A percentile compares a stretch with the other conserved stretches of the same genome.
These are phyloP conservation scores for Dicycla oo DNA, from an alignment of 2,888 invertebrate genomes.

Conservation along the genomic window DNA sequence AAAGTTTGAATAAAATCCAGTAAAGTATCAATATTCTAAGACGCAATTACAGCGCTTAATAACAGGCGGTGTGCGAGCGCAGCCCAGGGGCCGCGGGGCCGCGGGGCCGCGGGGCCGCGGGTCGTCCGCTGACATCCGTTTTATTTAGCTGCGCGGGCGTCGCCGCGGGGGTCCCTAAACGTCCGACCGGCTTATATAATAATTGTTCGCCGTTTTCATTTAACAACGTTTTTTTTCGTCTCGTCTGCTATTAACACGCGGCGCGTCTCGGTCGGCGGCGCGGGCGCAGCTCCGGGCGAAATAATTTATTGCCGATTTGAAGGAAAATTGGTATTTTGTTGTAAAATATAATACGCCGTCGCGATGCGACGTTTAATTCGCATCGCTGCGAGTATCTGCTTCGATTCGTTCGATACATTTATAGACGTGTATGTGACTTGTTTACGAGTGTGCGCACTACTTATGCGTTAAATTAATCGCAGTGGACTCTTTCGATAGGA, in stretches of 20 bases:
- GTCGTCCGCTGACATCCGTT: conserved; percentile 58
- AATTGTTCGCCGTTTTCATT: conserved; percentile 84
- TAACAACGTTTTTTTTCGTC: conserved; percentile 73
- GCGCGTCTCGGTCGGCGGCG: conserved; percentile 76
- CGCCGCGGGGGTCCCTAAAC: conserved; percentile 70
- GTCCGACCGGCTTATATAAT: conserved; percentile 73
- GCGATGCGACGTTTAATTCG: conserved; percentile 63
- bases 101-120: conserved; percentile 21
- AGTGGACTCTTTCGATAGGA: conserved; percentile 51
- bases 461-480: conserved; percentile 72
- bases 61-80: conserved; percentile 27
- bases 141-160: conserved; percentile 49
- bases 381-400: conserved; percentile 65
- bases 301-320: conserved; percentile 85
- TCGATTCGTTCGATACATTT: conserved; percentile 68
- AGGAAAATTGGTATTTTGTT: conserved; percentile 84
- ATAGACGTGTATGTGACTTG: conserved; percentile 64
- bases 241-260: conserved; percentile 75
- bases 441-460: conserved; percentile 68
- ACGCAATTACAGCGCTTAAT: conserved; percentile 55
- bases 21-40: conserved; percentile 56
- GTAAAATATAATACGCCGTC: conserved; percentile 75
- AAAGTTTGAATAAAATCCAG: conserved; percentile 43
- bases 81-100: conserved; percentile 12
- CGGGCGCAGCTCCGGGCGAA: conserved; percentile 79